Percentiles rank a stretch among this genome's conserved stretches.
Conservation (phyloP, 37 sponge, comb jelly and placozoan species). For the Oscarella lobularis region DNA sequence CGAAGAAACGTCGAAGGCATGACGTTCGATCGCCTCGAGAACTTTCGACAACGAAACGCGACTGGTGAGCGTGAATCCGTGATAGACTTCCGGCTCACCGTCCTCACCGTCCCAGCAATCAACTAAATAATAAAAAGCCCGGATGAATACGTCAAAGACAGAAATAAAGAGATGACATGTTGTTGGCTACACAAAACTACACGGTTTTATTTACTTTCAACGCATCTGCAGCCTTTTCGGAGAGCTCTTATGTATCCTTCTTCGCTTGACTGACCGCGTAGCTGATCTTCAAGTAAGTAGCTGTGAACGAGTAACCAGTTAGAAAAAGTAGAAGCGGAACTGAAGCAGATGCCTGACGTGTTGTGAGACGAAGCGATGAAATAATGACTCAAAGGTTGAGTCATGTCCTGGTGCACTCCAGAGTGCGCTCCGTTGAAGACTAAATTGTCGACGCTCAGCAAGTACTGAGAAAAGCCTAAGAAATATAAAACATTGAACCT, state of each 20-base stretch:
- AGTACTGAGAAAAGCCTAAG: neutral
- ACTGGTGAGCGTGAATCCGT: neutral
- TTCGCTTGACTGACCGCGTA: conserved; percentile 46
- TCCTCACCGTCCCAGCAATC: conserved; percentile 8
- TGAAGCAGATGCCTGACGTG: conserved; percentile 5
- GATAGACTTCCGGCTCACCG: neutral
- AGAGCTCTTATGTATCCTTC: conserved; percentile 68
- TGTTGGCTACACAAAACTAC: neutral
- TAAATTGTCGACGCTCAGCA: neutral
- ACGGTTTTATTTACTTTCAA: conserved; percentile 52
- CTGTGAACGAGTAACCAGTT: conserved; percentile 11
- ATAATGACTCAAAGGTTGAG: neutral
- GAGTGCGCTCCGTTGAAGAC: neutral
- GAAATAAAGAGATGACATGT: neutral
- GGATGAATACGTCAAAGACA: neutral
- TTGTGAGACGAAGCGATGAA: conserved; percentile 8
- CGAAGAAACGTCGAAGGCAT: neutral
- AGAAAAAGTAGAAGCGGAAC: no score
- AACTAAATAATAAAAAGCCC: neutral
- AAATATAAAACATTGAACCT: neutral
- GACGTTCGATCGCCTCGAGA: neutral
- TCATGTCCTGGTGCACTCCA: conserved; percentile 1
- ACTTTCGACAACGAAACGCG: neutral
- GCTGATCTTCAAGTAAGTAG: conserved; percentile 69
- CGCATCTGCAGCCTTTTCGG: conserved; percentile 72